Evolutionary conservation across 2,888 invertebrate species (phyloP).

Genomic region (Apamea epomidion): DNA sequence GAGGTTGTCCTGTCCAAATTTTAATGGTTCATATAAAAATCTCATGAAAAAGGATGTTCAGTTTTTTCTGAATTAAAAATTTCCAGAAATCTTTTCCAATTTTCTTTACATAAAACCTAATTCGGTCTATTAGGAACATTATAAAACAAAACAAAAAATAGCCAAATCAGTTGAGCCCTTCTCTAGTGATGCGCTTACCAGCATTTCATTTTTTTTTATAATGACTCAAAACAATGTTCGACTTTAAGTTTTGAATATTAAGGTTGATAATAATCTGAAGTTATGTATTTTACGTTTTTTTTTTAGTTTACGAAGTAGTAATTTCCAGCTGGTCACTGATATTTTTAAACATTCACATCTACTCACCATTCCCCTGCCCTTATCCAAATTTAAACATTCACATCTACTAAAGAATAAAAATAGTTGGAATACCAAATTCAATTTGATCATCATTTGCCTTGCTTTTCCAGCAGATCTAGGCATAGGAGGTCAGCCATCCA

Average conservation of each 20-base stretch:
- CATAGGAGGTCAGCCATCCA: neutral
- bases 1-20: neutral
- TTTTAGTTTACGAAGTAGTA: neutral
- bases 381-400: neutral
- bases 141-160: no score
- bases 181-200: neutral
- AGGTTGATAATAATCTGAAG: no score
- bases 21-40: neutral
- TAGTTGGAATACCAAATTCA: neutral
- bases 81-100: neutral
- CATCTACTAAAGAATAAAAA: neutral
- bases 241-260: no score
- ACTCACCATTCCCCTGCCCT: no score
- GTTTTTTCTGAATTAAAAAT: neutral
- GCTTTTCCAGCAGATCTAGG: neutral
- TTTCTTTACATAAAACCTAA: neutral
- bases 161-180: neutral
- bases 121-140: no score
- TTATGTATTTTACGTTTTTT: no score
- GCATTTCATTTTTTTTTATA: neutral
- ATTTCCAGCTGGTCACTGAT: neutral
- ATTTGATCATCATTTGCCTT: neutral
- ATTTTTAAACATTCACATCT: neutral
- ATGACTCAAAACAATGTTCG: no score
- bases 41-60: neutral